Evolutionary conservation across 2,113 vertebrate genomes (phyloP), one percentile per base, ranked within the genome.

Genomic region (Scartelaos histophorus): DNA sequence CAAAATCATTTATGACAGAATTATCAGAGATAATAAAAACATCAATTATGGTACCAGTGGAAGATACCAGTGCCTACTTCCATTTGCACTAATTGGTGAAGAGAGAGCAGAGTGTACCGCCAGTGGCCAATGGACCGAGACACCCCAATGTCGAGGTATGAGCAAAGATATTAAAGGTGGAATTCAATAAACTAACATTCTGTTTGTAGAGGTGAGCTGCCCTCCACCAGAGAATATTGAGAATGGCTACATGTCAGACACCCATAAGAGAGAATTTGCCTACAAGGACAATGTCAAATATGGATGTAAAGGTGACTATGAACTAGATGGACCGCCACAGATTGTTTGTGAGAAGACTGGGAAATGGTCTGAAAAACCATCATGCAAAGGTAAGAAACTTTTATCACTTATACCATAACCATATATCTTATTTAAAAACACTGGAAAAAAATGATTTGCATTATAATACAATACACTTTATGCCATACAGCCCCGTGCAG

Each of bases 101-200:
- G 79, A 91, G 25, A 94, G 81, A 9, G 81, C 93, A 22, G 89
- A 84, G 34, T 99, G 97, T 87, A 90, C 22, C 0, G 74, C 73
- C 19, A 78, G 85, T 0, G 95, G 96, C 6, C 92, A 3, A n/a
- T 99, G 97, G 97, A 95, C 93, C 2, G 21, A 78, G 29, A 75
- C 93, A 38, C 97, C 97, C 2, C 83, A 90, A 86, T 99, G 97
- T 89, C 90, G 11, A 81, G 80, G 97, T 97, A 90, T 3, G 58
- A 70, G 46, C 85, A 89, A 6, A 2, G 13, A 58, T 58, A 15
- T 1, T 58, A 7, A 25, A 25, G 22, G 56, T 58, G 5, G 10
- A 25, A 24, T n/a, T 10, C 0, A 64, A 64, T 29, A 13, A 11
- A 38, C 9, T 21, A 19, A 43, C 38, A 21, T 66, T 25, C 5